Evolutionary conservation across 2,797 vertebrate species (phyloP).

Genomic region (Falco concolor): DNA sequence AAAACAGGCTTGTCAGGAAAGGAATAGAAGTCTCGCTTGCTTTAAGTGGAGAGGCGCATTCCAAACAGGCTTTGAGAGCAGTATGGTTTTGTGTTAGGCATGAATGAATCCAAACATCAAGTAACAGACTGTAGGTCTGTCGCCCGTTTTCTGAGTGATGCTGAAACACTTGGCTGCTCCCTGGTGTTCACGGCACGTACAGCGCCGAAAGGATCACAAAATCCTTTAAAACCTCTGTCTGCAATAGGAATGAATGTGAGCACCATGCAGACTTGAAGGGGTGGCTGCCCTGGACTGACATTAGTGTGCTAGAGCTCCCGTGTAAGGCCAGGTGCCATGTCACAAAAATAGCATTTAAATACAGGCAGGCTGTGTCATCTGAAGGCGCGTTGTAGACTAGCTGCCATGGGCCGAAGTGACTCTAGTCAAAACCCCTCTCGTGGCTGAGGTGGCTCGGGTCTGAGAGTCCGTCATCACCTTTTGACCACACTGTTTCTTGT

Average conservation of each 20-base stretch:
- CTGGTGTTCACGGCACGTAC: neutral
- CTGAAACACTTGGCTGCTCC: conserved; percentile 41
- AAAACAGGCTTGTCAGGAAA: neutral
- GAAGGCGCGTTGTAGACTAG: neutral
- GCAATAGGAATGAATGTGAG: neutral
- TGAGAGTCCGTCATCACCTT: neutral
- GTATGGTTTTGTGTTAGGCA: neutral
- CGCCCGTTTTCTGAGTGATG: neutral
- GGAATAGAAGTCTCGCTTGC: neutral
- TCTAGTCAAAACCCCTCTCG: neutral
- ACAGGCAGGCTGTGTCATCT: rapidly evolving
- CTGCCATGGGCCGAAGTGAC: rapidly evolving
- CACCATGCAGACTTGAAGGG: neutral
- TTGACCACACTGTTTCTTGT: conserved; percentile 56
- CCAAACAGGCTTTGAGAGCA: neutral
- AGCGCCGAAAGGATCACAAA: neutral
- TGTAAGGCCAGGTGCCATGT: neutral
- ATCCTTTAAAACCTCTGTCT: neutral
- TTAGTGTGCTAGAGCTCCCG: neutral
- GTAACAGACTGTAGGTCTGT: neutral
- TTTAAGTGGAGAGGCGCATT: neutral
- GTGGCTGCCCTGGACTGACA: neutral
- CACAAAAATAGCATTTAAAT: neutral
- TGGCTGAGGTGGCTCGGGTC: neutral
- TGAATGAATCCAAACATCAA: neutral